Evolutionary conservation across 2,113 vertebrate species (phyloP).

Genomic region (Tricholaema leucomelas): DNA sequence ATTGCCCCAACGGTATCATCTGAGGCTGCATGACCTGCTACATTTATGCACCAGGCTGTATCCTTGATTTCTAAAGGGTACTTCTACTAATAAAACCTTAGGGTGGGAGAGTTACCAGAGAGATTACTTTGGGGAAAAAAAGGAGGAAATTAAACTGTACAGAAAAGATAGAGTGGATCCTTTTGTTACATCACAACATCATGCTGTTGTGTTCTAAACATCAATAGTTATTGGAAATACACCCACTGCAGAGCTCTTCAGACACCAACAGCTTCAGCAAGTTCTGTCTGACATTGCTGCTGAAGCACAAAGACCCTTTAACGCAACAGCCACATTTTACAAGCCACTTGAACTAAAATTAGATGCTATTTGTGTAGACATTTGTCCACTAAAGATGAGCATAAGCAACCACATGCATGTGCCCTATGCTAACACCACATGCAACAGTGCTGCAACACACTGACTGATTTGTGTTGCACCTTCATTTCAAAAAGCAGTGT

Average conservation of each 20-base stretch:
- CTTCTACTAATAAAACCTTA: neutral
- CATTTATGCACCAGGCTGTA: neutral
- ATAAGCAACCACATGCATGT: neutral
- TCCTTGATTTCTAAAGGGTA: neutral
- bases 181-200: neutral
- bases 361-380: neutral
- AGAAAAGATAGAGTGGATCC: neutral
- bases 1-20: neutral
- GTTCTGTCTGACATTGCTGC: neutral
- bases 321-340: neutral
- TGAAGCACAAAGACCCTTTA: neutral
- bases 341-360: neutral
- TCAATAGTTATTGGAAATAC: neutral
- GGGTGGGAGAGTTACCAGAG: neutral
- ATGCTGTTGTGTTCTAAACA: neutral
- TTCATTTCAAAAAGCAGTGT: neutral
- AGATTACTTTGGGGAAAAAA: neutral
- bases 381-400: neutral
- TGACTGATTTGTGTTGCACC: neutral
- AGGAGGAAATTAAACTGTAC: neutral
- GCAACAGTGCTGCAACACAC: neutral
- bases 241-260: neutral
- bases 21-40: neutral
- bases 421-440: neutral
- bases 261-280: neutral